Conservation (phyloP, 1,140 invertebrate genomes). For the Aradophagus sp. region DNA sequence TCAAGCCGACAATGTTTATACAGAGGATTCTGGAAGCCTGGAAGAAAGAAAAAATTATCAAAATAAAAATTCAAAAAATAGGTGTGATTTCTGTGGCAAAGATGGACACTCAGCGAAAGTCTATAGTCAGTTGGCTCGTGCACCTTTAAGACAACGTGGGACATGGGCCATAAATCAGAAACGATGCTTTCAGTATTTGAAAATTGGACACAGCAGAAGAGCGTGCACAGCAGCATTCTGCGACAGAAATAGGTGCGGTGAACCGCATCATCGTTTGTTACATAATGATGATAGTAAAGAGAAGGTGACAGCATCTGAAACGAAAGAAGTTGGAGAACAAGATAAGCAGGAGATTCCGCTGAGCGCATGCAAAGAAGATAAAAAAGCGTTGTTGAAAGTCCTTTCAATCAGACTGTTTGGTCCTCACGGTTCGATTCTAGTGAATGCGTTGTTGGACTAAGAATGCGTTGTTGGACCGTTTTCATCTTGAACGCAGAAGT, state of each 20-base stretch:
- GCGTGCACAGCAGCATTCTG: conserved; percentile 1
- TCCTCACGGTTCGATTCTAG: background rate
- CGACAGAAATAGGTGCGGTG: conserved; percentile 9
- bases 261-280: conserved; percentile 7
- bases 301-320: conserved; percentile 1
- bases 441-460: conserved; percentile 14
- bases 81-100: conserved; percentile 1
- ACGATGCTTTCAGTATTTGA: conserved; percentile 12
- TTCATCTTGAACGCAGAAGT: conserved; percentile 4
- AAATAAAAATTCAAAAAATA: background rate
- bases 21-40: no score
- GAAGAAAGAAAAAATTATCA: background rate
- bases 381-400: conserved; percentile 4
- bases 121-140: conserved; percentile 2
- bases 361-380: background rate
- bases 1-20: no score
- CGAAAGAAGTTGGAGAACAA: conserved; percentile 8
- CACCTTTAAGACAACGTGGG: conserved; percentile 6
- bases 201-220: conserved; percentile 6
- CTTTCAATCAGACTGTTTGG: conserved; percentile 8
- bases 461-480: conserved; percentile 29
- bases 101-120: background rate
- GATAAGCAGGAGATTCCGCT: background rate
- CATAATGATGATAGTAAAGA: conserved; percentile 2
- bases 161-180: conserved; percentile 1